Evolutionary conservation across 2,888 invertebrate species (phyloP).

Genomic region (Hyppa rectilinea): DNA sequence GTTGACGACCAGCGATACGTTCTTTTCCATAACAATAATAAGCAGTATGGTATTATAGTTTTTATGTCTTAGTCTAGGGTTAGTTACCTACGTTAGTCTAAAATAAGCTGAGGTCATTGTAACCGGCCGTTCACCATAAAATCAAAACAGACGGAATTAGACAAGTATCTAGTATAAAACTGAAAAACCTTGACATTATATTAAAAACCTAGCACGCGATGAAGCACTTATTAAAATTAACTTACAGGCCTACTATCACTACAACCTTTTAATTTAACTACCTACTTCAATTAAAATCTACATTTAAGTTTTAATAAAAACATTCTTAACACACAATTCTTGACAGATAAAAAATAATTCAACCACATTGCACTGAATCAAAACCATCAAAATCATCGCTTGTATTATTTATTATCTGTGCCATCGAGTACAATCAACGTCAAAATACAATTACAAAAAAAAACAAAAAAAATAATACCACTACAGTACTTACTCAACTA

Average conservation of each 20-base stretch:
- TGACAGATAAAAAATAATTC: not conserved
- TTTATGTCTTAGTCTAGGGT: not conserved
- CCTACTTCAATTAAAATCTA: not conserved
- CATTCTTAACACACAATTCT: no score
- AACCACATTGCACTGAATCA: not conserved
- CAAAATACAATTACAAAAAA: not conserved
- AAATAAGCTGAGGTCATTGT: constrained; percentile 21
- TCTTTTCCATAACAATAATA: not conserved
- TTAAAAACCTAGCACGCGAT: constrained; percentile 34
- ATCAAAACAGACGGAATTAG: constrained; percentile 21
- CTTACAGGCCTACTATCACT: not conserved
- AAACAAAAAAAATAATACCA: constrained; percentile 1
- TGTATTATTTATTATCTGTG: no score
- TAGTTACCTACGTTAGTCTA: not conserved
- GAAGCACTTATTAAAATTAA: constrained; percentile 23
- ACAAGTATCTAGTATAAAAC: not conserved
- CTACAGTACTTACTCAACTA: no score
- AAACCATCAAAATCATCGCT: no score
- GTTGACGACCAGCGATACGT: no score
- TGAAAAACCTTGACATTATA: constrained; percentile 10
- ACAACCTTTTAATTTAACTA: not conserved
- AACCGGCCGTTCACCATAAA: constrained; percentile 15
- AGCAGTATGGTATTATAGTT: not conserved
- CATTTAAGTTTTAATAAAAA: no score
- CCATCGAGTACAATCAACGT: not conserved